Conservation (phyloP, 2,888 invertebrate species). For the Stenolophus ochropezus region DNA sequence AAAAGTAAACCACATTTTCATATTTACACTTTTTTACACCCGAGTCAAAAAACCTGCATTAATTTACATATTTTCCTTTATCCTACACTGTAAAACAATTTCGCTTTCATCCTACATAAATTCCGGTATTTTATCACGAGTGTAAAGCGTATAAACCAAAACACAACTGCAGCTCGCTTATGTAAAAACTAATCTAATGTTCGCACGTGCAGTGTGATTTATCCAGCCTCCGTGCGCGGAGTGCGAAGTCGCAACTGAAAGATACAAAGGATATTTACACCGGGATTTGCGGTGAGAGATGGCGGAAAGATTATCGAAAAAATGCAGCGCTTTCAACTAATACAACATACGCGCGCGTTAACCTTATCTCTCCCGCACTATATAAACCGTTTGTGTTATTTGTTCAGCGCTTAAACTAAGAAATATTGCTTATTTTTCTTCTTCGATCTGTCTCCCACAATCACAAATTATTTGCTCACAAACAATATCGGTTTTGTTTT, state of each 20-base stretch:
- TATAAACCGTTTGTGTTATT: background rate
- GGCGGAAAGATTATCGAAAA: constrained; percentile 4
- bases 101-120: constrained; percentile 22
- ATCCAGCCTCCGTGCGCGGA: background rate
- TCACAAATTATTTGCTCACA: too few relatives aligned
- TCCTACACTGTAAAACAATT: constrained; percentile 24
- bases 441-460: too few relatives aligned
- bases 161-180: constrained; percentile 1
- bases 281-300: constrained; percentile 1
- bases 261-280: constrained; percentile 26
- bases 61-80: constrained; percentile 40
- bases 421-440: background rate
- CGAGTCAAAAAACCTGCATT: constrained; percentile 22
- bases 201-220: constrained; percentile 2
- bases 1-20: background rate
- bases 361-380: background rate
- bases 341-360: background rate
- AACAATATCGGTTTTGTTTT: too few relatives aligned
- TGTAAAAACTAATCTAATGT: constrained; percentile 31
- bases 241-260: background rate
- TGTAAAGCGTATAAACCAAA: background rate
- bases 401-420: background rate
- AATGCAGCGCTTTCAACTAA: background rate
- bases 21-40: background rate
- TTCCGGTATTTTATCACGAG: constrained; percentile 10